phyloP scores from a whole-genome alignment of 2,888 invertebrate genomes.

The Geotrupes spiniger region DNA sequence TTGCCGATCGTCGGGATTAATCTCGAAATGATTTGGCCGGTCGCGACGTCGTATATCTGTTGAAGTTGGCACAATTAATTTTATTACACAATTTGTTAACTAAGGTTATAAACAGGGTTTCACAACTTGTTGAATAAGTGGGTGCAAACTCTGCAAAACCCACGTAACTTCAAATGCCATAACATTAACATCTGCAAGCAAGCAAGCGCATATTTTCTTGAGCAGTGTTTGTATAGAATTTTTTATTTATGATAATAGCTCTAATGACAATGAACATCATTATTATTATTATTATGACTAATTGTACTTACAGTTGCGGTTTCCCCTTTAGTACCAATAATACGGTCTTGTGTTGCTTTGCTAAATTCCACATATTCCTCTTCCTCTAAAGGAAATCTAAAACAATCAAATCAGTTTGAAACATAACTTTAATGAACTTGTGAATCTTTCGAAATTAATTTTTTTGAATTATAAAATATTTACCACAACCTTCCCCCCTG shows the following conservation, averaged over 20 bases:
- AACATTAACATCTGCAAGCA: no score
- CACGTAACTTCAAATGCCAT: no score
- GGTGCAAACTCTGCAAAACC: no score
- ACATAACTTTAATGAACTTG: no score
- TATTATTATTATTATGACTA: no score
- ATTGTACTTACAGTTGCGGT: constrained; percentile 69
- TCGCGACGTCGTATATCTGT: constrained; percentile 85
- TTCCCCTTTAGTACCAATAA: constrained; percentile 86
- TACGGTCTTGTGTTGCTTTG: constrained; percentile 77
- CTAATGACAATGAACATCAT: no score
- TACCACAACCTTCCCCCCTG: no score
- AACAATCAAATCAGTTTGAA: constrained; percentile 25
- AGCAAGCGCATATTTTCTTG: background rate
- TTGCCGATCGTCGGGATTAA: constrained; percentile 83
- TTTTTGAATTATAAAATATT: no score
- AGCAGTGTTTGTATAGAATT: background rate
- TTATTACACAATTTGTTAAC: background rate
- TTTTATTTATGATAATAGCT: no score
- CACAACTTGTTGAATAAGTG: no score
- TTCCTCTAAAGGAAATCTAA: constrained; percentile 70
- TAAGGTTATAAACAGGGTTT: no score
- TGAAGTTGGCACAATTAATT: constrained; percentile 24
- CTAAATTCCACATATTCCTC: constrained; percentile 93
- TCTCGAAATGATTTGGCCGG: constrained; percentile 69
- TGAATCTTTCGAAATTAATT: no score